phyloP scores from a whole-genome alignment of 2,797 vertebrate genomes.

The Anableps anableps region DNA sequence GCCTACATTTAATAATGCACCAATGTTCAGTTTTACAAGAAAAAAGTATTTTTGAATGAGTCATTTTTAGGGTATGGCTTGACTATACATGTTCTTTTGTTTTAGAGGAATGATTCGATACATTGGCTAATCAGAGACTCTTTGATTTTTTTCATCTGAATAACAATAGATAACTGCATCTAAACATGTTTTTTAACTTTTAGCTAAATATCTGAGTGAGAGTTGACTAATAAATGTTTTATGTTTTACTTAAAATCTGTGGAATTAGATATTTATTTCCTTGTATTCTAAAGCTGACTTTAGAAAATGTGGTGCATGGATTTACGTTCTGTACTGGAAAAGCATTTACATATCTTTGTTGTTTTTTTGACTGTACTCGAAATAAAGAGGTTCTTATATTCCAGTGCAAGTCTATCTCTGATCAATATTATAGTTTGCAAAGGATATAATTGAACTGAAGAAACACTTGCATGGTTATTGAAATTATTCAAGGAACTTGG shows the following conservation, averaged over 20 bases:
- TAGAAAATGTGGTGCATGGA: slow-evolving; percentile 7
- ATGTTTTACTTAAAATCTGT: slow-evolving; percentile 27
- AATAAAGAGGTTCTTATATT: slow-evolving; percentile 58
- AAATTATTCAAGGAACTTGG: neutral
- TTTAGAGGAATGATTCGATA: slow-evolving; percentile 7
- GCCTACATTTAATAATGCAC: neutral
- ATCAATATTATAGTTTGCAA: neutral
- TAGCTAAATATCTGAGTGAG: slow-evolving; percentile 12
- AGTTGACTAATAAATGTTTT: slow-evolving; percentile 23
- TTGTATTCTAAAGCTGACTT: slow-evolving; percentile 37
- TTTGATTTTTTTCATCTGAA: slow-evolving; percentile 8
- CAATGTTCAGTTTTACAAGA: neutral
- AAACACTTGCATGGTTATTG: neutral
- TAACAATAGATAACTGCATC: slow-evolving; percentile 7
- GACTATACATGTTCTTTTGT: slow-evolving; percentile 29
- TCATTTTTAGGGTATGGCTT: neutral
- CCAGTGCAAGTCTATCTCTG: neutral
- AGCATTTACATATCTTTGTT: slow-evolving; percentile 20
- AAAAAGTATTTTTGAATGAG: neutral
- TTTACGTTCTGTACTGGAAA: slow-evolving; percentile 14
- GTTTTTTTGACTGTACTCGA: slow-evolving; percentile 42
- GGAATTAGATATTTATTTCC: slow-evolving; percentile 46
- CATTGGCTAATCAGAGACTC: neutral
- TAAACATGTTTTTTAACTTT: slow-evolving; percentile 24
- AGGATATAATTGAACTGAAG: too few relatives aligned